Conservation (phyloP, 1,140 invertebrate species). For the Zaprionus gabonicus region DNA sequence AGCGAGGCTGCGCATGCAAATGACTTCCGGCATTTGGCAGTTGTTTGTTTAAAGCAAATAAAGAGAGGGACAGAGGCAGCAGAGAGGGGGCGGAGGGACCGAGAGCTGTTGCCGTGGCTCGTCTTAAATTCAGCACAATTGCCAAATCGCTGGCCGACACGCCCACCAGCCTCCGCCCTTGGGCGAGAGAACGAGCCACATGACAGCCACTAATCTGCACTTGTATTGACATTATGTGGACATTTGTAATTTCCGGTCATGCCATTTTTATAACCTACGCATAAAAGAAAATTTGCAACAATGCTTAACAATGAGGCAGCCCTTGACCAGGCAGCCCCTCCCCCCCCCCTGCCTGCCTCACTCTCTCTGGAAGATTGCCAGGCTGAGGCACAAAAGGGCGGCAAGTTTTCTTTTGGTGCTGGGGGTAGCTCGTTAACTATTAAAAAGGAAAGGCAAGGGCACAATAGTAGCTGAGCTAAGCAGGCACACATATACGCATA, state of each 20-base stretch:
- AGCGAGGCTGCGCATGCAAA: slow-evolving; percentile 45
- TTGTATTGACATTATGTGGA: slow-evolving; percentile 82
- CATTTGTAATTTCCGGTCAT: slow-evolving; percentile 81
- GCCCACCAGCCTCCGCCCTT: background rate
- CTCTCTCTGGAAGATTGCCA: slow-evolving; percentile 28
- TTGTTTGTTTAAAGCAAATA: slow-evolving; percentile 75
- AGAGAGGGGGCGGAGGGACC: background rate
- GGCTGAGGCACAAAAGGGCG: slow-evolving; percentile 58
- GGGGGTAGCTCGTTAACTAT: slow-evolving; percentile 74
- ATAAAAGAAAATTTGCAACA: slow-evolving; percentile 80
- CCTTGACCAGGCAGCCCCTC: slow-evolving; percentile 12
- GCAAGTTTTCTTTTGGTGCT: slow-evolving; percentile 39
- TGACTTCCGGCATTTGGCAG: slow-evolving; percentile 71
- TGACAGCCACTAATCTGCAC: slow-evolving; percentile 80
- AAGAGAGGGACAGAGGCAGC: background rate
- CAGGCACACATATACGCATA: slow-evolving; percentile 1
- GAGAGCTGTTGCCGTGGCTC: background rate
- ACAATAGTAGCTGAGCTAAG: slow-evolving; percentile 13
- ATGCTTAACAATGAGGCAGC: slow-evolving; percentile 63
- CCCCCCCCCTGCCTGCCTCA: too few relatives aligned
- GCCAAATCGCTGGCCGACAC: slow-evolving; percentile 28
- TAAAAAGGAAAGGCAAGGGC: slow-evolving; percentile 55
- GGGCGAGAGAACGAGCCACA: slow-evolving; percentile 66
- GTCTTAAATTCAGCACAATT: slow-evolving; percentile 59
- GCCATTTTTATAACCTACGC: slow-evolving; percentile 77